phyloP scores from a whole-genome alignment of 2,888 invertebrate species.

The Polydrusus cervinus region DNA sequence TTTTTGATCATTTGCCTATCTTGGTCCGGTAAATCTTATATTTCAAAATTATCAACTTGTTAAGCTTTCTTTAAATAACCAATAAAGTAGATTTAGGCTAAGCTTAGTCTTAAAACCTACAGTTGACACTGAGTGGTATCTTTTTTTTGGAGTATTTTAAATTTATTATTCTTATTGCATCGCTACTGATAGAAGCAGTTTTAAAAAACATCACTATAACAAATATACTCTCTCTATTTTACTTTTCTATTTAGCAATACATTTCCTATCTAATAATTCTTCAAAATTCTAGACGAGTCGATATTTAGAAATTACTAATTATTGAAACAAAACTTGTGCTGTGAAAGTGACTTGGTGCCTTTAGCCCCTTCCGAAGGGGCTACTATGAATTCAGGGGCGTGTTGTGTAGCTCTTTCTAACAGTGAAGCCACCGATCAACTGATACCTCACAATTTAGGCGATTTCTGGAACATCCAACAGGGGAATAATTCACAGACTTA shows the following conservation, averaged over 20 bases:
- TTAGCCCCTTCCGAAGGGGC: constrained; percentile 17
- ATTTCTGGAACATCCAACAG: constrained; percentile 43
- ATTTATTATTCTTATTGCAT: neutral
- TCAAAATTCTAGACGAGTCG: neutral
- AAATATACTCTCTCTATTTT: no score
- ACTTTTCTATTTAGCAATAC: no score
- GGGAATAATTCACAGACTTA: constrained; percentile 28
- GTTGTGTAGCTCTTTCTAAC: constrained; percentile 43
- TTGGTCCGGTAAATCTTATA: neutral
- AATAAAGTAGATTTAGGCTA: constrained; percentile 9
- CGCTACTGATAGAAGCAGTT: neutral
- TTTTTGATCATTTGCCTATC: constrained; percentile 3
- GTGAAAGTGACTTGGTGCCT: constrained; percentile 16
- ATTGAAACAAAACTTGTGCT: constrained; percentile 2
- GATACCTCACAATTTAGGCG: constrained; percentile 36
- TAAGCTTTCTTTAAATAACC: constrained; percentile 27
- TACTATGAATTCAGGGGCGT: constrained; percentile 49
- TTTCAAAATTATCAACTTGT: constrained; percentile 17
- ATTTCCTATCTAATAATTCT: no score
- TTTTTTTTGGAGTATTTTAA: neutral
- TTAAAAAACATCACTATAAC: no score
- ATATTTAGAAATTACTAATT: neutral
- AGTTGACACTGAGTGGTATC: neutral
- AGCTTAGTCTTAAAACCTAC: neutral
- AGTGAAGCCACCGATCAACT: constrained; percentile 44